These are phyloP conservation scores for Mizuhopecten yessoensis DNA, from an alignment of 1,140 invertebrate genomes.

Conservation along the genomic window DNA sequence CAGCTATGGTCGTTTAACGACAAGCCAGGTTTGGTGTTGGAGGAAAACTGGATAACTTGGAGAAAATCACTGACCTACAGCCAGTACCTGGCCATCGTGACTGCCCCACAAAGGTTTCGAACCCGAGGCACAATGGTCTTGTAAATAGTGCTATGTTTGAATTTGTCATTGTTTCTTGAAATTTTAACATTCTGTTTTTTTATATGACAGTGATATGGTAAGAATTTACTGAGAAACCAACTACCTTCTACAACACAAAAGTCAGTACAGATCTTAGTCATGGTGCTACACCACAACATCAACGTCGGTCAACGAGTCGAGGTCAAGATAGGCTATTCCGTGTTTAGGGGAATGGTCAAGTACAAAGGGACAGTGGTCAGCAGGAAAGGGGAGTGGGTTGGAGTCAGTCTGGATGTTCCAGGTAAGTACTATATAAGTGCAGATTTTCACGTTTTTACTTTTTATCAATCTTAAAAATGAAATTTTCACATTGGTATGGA, in stretches of 20 bases:
- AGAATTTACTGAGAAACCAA: background rate
- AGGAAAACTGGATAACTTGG: no score
- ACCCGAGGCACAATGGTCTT: no score
- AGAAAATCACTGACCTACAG: no score
- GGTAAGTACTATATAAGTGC: slow-evolving; percentile 60
- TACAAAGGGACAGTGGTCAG: slow-evolving; percentile 76
- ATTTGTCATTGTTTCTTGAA: no score
- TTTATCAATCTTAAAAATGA: no score
- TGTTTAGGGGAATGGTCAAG: slow-evolving; percentile 73
- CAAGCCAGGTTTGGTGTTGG: no score
- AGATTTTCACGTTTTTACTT: no score
- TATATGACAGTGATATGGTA: background rate
- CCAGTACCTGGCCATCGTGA: no score
- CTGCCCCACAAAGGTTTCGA: no score
- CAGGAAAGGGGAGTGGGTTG: slow-evolving; percentile 78
- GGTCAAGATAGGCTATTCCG: slow-evolving; percentile 67
- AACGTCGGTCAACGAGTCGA: slow-evolving; percentile 76
- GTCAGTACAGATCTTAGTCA: slow-evolving; percentile 48
- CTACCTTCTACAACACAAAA: background rate
- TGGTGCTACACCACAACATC: slow-evolving; percentile 78
- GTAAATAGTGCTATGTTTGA: no score
- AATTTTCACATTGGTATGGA: no score
- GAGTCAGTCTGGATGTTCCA: slow-evolving; percentile 73
- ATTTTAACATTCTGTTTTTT: background rate
- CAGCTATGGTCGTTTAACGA: no score